Evolutionary conservation across 2,888 invertebrate genomes (phyloP), one percentile per base, ranked within the genome.

Genomic region (Trachelus troglodyta): DNA sequence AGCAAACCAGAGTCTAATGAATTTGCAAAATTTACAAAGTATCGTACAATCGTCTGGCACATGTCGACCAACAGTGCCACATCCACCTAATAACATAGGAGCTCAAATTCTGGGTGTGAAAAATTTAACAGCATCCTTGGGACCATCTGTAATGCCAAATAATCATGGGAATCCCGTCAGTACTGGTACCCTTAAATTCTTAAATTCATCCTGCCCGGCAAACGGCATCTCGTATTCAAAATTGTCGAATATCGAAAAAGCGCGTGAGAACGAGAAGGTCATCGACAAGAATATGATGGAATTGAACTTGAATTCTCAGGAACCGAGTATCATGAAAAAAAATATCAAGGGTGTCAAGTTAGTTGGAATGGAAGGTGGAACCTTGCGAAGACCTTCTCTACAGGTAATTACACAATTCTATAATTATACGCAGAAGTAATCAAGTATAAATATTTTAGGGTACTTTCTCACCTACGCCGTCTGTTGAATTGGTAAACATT

Each of bases 401-500:
- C 91, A 91, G 86, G 91, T 90, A 75, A 71, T 12, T 71, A 31
- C 33, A 1, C 9, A 6, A 31, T 71, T 71, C 3, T 12, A 31
- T 23, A 34, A 34, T 31, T 9, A 31, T 31, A 33, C 71, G 12
- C 33, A 31, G 71, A 71, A 34, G 34, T 23, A 34, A 71, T 71
- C 2, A 34, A 34, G 71, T 71, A 30, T 71, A 30, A 71, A n/a
- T 30, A 71, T 81, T 82, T n/a, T 79, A 91, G 91, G 89, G 91
- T 40, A 90, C 91, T 33, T 91, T 91, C 79, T 91, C 91, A 23
- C 91, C 91, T 37, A 91, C 91, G n/a, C 91, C 91, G 40, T 91
- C 91, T 69, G 91, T 91, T 15, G 91, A 91, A 80, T 79, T 91
- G 74, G 91, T 91, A 4, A 89, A 91, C 75, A 91, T 91, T 34